Percentiles rank a stretch among this genome's conserved stretches.
These are phyloP conservation scores for Thera britannica DNA, from an alignment of 2,888 invertebrate species.

Conservation along the genomic window DNA sequence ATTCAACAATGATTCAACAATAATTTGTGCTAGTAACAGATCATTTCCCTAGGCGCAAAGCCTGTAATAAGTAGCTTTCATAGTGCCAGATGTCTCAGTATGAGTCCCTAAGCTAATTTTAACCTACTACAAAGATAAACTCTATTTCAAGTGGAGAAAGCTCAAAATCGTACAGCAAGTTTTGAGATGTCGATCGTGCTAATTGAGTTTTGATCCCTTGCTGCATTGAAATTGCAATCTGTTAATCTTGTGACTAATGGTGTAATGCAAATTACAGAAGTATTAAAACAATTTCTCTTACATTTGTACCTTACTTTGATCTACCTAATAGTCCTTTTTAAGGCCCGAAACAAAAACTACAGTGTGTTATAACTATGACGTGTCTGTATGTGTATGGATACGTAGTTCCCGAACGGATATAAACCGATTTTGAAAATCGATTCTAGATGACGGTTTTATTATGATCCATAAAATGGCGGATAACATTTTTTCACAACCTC, in stretches of 20 bases:
- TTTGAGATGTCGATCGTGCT: conserved; percentile 38
- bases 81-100: conserved; percentile 59
- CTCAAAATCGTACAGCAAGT: conserved; percentile 20
- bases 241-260: conserved; percentile 38
- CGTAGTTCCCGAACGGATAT: too few species aligned
- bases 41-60: conserved; percentile 46
- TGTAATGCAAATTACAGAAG: conserved; percentile 38
- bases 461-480: too few species aligned
- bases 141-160: conserved; percentile 13
- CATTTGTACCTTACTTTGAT: not conserved
- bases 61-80: conserved; percentile 51
- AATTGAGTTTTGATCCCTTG: conserved; percentile 66
- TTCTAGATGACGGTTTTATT: too few species aligned
- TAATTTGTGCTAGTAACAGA: conserved; percentile 28
- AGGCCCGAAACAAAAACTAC: too few species aligned
- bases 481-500: too few species aligned
- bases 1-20: conserved; percentile 17
- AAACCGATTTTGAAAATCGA: too few species aligned
- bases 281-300: conserved; percentile 22
- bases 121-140: conserved; percentile 1
- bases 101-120: conserved; percentile 45
- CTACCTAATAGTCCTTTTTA: too few species aligned
- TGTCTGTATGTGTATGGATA: too few species aligned
- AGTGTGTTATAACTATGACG: too few species aligned
- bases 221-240: conserved; percentile 40